These are phyloP conservation scores for Drosophila monieri DNA, from an alignment of 2,888 invertebrate species.

Conservation along the genomic window DNA sequence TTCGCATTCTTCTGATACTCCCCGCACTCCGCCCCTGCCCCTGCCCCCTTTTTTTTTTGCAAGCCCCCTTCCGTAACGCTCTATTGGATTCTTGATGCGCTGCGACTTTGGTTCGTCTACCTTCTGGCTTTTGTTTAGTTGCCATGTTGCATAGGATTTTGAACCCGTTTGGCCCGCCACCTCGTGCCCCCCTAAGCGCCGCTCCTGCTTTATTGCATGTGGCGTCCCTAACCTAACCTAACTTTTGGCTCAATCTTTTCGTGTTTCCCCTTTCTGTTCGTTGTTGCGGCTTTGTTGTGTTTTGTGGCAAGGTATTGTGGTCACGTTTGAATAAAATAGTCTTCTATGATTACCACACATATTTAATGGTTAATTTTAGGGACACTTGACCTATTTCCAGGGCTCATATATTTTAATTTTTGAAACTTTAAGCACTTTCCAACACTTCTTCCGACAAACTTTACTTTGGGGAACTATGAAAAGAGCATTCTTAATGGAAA, in stretches of 20 bases:
- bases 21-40: slow-evolving; percentile 2
- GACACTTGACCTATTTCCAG: neutral
- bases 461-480: slow-evolving; percentile 19
- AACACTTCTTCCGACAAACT: slow-evolving; percentile 23
- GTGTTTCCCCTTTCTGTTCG: slow-evolving; percentile 20
- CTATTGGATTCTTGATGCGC: slow-evolving; percentile 66
- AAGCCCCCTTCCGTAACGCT: slow-evolving; percentile 44
- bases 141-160: slow-evolving; percentile 81
- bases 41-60: slow-evolving; percentile 1
- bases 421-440: neutral
- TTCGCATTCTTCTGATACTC: slow-evolving; percentile 11
- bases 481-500: slow-evolving; percentile 60
- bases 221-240: slow-evolving; percentile 81
- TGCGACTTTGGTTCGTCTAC: slow-evolving; percentile 70
- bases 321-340: slow-evolving; percentile 13
- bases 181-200: neutral
- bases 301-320: slow-evolving; percentile 12
- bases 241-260: slow-evolving; percentile 57
- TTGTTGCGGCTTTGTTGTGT: slow-evolving; percentile 30
- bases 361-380: too few species aligned
- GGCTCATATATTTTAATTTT: neutral
- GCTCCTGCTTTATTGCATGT: slow-evolving; percentile 58
- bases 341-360: too few species aligned
- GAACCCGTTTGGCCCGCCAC: slow-evolving; percentile 73
- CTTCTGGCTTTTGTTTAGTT: slow-evolving; percentile 62